A percentile compares a stretch with the other conserved stretches of the same genome.
phyloP scores from a whole-genome alignment of 23 tunicate species.

The Oikopleura albicans region DNA sequence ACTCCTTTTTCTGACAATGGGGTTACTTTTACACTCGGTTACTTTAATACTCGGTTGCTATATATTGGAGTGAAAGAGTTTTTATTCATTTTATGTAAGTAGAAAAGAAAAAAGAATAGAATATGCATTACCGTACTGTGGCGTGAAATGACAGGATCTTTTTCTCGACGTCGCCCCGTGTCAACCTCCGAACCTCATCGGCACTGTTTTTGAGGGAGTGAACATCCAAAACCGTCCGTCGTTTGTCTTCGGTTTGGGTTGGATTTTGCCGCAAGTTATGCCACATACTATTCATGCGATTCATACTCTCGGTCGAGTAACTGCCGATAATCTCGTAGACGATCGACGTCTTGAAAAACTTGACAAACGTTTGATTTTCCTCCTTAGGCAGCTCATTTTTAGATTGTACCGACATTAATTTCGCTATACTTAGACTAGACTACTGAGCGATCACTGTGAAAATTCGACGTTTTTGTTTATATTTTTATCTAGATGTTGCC shows the following conservation, averaged over 20 bases:
- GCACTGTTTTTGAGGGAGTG: not conserved
- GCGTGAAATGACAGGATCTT: not conserved
- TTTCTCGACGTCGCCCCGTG: not conserved
- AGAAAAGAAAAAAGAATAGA: too few species aligned
- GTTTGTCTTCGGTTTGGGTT: not conserved
- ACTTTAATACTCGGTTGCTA: too few species aligned
- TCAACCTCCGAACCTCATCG: not conserved
- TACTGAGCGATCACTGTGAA: not conserved
- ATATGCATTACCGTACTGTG: not conserved
- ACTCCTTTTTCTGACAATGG: too few species aligned
- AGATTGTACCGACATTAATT: too few species aligned
- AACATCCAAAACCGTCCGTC: not conserved
- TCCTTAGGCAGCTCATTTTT: not conserved
- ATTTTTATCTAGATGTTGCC: not conserved
- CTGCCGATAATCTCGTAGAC: not conserved
- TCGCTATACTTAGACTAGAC: not conserved
- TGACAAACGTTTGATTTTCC: not conserved
- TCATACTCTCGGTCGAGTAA: not conserved
- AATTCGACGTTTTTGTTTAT: not conserved
- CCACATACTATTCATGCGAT: not conserved
- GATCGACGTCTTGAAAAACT: not conserved
- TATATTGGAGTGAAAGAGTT: too few species aligned
- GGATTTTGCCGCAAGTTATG: not conserved
- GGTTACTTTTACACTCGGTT: too few species aligned
- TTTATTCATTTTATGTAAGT: too few species aligned